These are phyloP conservation scores for Orbicella faveolata DNA, from an alignment of 64 coral and sea anemone genomes.

Conservation along the genomic window DNA sequence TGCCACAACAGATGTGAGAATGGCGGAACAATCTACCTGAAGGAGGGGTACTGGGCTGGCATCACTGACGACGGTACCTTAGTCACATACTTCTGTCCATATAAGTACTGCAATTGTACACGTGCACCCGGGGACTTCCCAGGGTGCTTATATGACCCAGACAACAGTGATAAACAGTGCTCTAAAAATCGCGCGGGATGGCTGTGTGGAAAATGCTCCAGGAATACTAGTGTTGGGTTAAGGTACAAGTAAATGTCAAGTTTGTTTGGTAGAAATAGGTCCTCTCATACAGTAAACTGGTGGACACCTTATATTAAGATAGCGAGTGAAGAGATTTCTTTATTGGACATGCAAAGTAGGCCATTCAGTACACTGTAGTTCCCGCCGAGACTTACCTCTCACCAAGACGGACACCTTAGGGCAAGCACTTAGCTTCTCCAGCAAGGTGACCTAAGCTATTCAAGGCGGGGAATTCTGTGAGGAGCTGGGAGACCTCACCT, in stretches of 20 bases:
- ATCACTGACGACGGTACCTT: slow-evolving; percentile 26
- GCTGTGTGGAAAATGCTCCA: slow-evolving; percentile 78
- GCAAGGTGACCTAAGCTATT: no score
- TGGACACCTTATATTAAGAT: no score
- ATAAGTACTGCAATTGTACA: slow-evolving; percentile 71
- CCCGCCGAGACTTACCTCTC: no score
- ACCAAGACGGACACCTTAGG: no score
- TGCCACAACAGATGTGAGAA: slow-evolving; percentile 50
- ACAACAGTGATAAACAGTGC: slow-evolving; percentile 55
- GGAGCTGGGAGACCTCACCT: no score
- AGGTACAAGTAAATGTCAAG: background rate
- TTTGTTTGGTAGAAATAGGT: background rate
- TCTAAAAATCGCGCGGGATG: slow-evolving; percentile 56
- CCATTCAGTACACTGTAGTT: no score
- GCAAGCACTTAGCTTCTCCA: no score
- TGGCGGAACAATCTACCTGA: slow-evolving; percentile 58
- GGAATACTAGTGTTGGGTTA: slow-evolving; percentile 68
- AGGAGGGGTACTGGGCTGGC: slow-evolving; percentile 79
- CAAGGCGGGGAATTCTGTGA: no score
- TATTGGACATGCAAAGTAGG: no score
- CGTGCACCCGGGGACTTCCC: background rate
- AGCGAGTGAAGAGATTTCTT: no score
- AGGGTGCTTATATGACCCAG: slow-evolving; percentile 71
- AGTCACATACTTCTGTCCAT: slow-evolving; percentile 77
- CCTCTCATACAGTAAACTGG: no score